Conservation (phyloP, 2,888 invertebrate species). For the Mamestra brassicae region DNA sequence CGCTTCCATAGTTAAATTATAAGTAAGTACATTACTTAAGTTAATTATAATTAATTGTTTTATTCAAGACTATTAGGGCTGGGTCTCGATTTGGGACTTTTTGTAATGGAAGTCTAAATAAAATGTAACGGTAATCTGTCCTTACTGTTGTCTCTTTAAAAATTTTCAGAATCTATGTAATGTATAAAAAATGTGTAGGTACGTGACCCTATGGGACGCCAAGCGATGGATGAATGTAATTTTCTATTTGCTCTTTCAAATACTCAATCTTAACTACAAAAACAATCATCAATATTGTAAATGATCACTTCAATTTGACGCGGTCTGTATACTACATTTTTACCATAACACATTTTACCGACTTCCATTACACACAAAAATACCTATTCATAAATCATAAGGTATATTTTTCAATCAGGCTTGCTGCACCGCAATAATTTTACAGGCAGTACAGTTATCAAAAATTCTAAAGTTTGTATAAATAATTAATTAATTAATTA, state of each 20-base stretch:
- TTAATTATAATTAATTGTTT: conserved; percentile 43
- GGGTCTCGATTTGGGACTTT: conserved; percentile 7
- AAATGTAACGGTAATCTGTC: conserved; percentile 10
- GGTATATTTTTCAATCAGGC: conserved; percentile 37
- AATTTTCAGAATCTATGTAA: background rate
- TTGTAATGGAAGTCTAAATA: conserved; percentile 57
- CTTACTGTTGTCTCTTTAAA: background rate
- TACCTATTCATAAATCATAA: background rate
- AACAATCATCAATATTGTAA: background rate
- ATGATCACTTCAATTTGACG: conserved; percentile 17
- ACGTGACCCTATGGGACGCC: conserved; percentile 10
- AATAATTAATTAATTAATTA: conserved; percentile 47
- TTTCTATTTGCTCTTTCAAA: conserved; percentile 24
- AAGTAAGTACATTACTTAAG: conserved; percentile 53
- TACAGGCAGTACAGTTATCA: conserved; percentile 37
- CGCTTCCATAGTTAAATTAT: conserved; percentile 66
- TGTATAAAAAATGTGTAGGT: background rate
- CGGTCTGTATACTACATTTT: conserved; percentile 15
- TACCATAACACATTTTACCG: conserved; percentile 17
- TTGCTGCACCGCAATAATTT: conserved; percentile 61
- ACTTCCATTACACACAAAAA: conserved; percentile 59
- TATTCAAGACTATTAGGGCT: conserved; percentile 12
- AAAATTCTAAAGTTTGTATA: conserved; percentile 54
- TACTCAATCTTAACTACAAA: background rate
- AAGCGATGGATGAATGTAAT: conserved; percentile 23